Conservation (phyloP, 2,888 invertebrate genomes). For the Coleophora flavipennella region DNA sequence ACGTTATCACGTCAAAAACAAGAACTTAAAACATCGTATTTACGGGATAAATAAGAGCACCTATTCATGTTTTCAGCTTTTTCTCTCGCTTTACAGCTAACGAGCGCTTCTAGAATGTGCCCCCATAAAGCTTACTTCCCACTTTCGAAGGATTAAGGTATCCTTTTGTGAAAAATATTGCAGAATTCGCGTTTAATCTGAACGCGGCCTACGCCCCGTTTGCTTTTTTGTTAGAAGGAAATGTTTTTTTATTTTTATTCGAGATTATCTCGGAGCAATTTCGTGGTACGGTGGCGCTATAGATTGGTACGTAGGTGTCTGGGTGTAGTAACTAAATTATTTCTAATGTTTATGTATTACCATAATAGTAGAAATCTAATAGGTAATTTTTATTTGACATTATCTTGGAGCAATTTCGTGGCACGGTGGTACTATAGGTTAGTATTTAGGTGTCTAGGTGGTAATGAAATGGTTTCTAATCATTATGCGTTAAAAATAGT, state of each 20-base stretch:
- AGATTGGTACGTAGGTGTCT: background rate
- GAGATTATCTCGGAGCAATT: slow-evolving; percentile 50
- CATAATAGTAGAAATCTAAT: no score
- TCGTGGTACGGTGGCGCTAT: slow-evolving; percentile 19
- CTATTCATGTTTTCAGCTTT: no score
- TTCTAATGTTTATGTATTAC: no score
- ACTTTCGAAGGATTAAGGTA: slow-evolving; percentile 69
- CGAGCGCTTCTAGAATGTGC: slow-evolving; percentile 42
- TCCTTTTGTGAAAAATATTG: slow-evolving; percentile 69
- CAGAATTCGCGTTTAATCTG: slow-evolving; percentile 68
- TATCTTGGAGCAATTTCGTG: no score
- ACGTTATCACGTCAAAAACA: no score
- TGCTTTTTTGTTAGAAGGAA: slow-evolving; percentile 44
- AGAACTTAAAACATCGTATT: no score
- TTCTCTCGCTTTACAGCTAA: background rate
- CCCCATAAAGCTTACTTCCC: slow-evolving; percentile 47
- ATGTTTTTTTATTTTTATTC: slow-evolving; percentile 39
- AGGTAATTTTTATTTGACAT: no score
- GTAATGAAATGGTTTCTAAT: no score
- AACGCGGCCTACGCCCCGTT: slow-evolving; percentile 44
- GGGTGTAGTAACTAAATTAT: background rate
- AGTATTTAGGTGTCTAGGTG: no score
- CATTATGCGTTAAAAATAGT: no score
- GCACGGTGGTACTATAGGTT: no score
- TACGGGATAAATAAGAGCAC: no score